These are phyloP conservation scores for Henricia sp. DNA, from an alignment of 53 echinoderm and acorn worm genomes.

Conservation along the genomic window DNA sequence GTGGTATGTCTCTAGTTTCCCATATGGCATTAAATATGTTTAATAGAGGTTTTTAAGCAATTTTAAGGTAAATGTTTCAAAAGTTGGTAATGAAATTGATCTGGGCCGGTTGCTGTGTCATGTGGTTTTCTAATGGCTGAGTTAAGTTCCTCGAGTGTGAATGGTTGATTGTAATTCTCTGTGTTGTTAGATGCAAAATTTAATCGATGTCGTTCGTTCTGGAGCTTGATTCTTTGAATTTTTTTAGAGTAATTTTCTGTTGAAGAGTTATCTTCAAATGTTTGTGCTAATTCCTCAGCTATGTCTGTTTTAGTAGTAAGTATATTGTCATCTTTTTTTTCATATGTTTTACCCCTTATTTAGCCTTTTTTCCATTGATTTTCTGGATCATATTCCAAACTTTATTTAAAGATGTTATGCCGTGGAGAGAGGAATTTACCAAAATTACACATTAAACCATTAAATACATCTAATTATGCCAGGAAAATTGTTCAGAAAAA, in stretches of 20 bases:
- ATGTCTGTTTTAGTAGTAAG: not conserved
- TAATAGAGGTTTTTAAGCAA: too few species aligned
- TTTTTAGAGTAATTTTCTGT: not conserved
- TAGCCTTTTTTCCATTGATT: not conserved
- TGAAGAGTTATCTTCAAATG: not conserved
- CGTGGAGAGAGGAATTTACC: too few species aligned
- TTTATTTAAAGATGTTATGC: not conserved
- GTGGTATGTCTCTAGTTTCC: not conserved
- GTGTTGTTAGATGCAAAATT: not conserved
- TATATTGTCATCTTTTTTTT: not conserved
- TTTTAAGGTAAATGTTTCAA: not conserved
- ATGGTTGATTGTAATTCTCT: slow-evolving; percentile 2
- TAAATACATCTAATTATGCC: too few species aligned
- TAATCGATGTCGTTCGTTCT: not conserved
- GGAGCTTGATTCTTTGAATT: not conserved
- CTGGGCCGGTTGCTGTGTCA: not conserved
- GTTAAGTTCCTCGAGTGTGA: not conserved
- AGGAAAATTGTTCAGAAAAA: too few species aligned
- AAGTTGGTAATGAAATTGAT: slow-evolving; percentile 1
- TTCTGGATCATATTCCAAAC: slow-evolving; percentile 1
- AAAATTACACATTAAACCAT: too few species aligned
- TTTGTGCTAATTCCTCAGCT: not conserved
- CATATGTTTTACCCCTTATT: not conserved
- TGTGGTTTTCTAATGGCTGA: not conserved
- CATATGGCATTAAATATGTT: not conserved